Conservation (phyloP, 1,140 invertebrate species). For the Nasonia giraulti region DNA sequence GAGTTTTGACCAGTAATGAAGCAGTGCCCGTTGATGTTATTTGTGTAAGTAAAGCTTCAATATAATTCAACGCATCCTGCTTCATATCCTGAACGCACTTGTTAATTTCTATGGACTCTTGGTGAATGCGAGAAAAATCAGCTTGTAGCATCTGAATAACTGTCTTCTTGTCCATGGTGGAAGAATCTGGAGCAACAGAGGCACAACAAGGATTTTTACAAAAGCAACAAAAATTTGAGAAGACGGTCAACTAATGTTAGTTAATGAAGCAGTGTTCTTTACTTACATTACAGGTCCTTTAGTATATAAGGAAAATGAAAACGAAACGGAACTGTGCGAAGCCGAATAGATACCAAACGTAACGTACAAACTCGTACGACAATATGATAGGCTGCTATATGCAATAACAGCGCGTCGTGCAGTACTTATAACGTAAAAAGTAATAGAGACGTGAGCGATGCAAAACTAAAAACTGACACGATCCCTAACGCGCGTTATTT, state of each 20-base stretch:
- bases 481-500: neutral
- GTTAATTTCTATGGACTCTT: slow-evolving; percentile 45
- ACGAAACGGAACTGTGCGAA: neutral
- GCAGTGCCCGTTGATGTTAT: slow-evolving; percentile 55
- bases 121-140: slow-evolving; percentile 41
- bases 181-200: slow-evolving; percentile 24
- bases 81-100: slow-evolving; percentile 40
- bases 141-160: slow-evolving; percentile 41
- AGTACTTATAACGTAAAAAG: neutral
- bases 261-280: neutral
- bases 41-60: slow-evolving; percentile 54
- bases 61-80: slow-evolving; percentile 49
- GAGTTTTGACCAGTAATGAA: slow-evolving; percentile 66
- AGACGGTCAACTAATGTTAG: neutral
- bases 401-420: neutral
- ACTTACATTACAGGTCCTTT: slow-evolving; percentile 5
- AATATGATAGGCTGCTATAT: neutral
- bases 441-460: neutral
- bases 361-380: slow-evolving; percentile 22
- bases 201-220: neutral
- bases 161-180: slow-evolving; percentile 46
- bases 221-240: neutral
- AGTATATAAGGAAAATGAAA: neutral
- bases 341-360: neutral
- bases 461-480: neutral